Base-by-base conservation (phyloP, 2,888 invertebrate genomes). In the Criorhina ranunculi region DNA sequence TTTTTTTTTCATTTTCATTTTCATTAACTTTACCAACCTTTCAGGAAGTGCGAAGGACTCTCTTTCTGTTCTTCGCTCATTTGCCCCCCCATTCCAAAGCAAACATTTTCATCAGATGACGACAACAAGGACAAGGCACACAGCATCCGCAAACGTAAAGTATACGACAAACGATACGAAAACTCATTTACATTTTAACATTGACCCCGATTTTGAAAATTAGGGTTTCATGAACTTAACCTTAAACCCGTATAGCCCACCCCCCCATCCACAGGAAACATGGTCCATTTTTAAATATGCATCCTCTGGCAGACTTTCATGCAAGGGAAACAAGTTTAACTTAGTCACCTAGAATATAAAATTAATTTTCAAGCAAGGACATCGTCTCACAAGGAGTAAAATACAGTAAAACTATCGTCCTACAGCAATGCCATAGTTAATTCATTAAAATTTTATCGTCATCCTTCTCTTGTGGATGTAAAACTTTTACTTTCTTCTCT, bases 101-200 rank as follows among this genome's bases (percentile, higher is more conserved):
- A 57, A 4, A 24, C 12, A 53, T 46, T 12, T 40, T 42, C 51
- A 29, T 46, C 79, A 29, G 29, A 62, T 17, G 66, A 73, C 35
- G 55, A 51, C 69, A 55, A 35, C 12, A 5, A 40, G 40, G 40
- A 19, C n/a, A n/a, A 5, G 12, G 24, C 11, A 55, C 42, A 4
- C 35, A 24, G 33, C n/a, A n/a, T n/a, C n/a, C n/a, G n/a, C n/a
- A n/a, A n/a, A n/a, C n/a, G n/a, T n/a, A 40, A 57, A 51, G 59
- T 51, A 62, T 40, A 24, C 24, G 2, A 24, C 24, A 4, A 24
- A 73, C 53, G 57, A 81, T 67, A 81, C 31, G 51, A 49, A 83
- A 73, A 78, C 83, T 83, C 83, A 83, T 83, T 85, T 85, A 85
- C 85, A 85, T 85, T 85, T 80, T 80, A 85, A 60, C 85, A 80